Evolutionary conservation across 2,797 vertebrate species (phyloP).

Genomic region (Typhlichthys subterraneus): DNA sequence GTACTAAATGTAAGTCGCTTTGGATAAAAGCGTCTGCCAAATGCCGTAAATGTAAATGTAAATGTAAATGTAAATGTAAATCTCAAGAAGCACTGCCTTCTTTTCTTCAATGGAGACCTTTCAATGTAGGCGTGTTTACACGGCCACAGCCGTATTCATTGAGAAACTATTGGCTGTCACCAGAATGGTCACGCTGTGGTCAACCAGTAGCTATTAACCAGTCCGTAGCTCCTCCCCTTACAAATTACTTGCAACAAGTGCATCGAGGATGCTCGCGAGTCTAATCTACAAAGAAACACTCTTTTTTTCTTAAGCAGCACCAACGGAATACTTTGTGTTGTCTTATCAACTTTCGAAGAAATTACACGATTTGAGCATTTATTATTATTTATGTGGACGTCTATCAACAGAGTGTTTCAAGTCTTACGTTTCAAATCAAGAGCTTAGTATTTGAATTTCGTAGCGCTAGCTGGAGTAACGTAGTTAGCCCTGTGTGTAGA

Average conservation of each 20-base stretch:
- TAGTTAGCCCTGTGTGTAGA: conserved; percentile 47
- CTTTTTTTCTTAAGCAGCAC: conserved; percentile 13
- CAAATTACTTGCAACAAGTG: conserved; percentile 80
- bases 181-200: conserved; percentile 33
- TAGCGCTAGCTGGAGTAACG: conserved; percentile 51
- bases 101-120: conserved; percentile 32
- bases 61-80: too few species aligned
- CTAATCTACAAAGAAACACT: conserved; percentile 51
- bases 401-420: conserved; percentile 18
- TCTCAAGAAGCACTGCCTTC: too few species aligned
- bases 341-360: background rate
- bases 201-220: conserved; percentile 47
- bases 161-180: conserved; percentile 48
- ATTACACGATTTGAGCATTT: background rate
- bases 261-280: conserved; percentile 69
- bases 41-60: too few species aligned
- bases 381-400: background rate
- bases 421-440: conserved; percentile 20
- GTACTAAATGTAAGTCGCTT: too few species aligned
- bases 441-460: conserved; percentile 35
- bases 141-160: background rate
- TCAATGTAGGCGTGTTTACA: conserved; percentile 34
- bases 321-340: conserved; percentile 14
- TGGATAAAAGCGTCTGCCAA: too few species aligned
- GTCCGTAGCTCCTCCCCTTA: conserved; percentile 47